Base-by-base conservation (phyloP, 2,113 vertebrate genomes). In the Oryctolagus cuniculus region DNA sequence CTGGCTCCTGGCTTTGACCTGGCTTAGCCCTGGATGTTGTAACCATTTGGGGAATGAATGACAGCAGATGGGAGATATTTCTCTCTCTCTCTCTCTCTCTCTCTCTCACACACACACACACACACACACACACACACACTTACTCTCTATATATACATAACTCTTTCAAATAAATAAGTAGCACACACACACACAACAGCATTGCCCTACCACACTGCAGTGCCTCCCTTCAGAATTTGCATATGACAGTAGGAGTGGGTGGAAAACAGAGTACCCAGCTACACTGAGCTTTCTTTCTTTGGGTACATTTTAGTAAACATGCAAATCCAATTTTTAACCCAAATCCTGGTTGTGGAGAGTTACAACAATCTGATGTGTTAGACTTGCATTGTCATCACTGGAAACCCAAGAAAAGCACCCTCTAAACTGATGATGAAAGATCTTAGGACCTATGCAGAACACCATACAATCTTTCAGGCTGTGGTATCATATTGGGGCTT, bases 271-370 rank as follows among this genome's bases (percentile, higher is more conserved):
- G 15, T 67, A 77, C 55, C 61, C 16, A 91, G 13, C 77, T 93
- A 80, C 13, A 75, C 1, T 67, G 72, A 93, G 78, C 0, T 2
- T 89, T 80, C 7, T 78, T 81, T 80, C 24, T 75, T 66, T 44
- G 63, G 27, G 17, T 61, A 21, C n/a, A 49, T 92, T 89, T 91
- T 72, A 15, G 31, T 83, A 82, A 96, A 93, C 5, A 92, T 17
- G 25, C 25, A 91, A 10, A 87, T 84, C 15, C 17, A 80, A 25
- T 93, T 84, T 51, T 36, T 83, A 93, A 77, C 10, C 6, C 55
- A 90, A 90, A 25, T 88, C 12, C n/a, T 90, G 13, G 85, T 72
- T 49, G 3, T 73, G 12, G 24, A 87, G 2, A 94, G 4, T 5
- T 51, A 2, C 19, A 21, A 34, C 44, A 77, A 25, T 88, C 16